These are phyloP conservation scores for Bugulina stolonifera DNA, from an alignment of 2,888 invertebrate species.

Conservation along the genomic window DNA sequence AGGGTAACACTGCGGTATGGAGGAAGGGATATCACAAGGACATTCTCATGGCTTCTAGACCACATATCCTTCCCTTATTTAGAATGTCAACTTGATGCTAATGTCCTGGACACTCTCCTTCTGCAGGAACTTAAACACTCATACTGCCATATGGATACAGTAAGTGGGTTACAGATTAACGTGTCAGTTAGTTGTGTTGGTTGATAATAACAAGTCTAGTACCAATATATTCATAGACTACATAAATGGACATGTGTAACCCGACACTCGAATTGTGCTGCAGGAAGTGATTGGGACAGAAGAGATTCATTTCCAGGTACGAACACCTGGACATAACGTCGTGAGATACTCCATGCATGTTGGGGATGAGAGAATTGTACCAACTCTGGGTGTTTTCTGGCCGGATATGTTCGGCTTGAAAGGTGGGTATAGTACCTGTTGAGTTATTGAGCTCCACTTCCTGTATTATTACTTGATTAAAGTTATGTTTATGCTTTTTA, in stretches of 20 bases:
- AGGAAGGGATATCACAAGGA: constrained; percentile 83
- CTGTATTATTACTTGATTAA: too few species aligned
- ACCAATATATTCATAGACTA: too few species aligned
- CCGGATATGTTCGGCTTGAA: constrained; percentile 69
- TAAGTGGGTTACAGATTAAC: too few species aligned
- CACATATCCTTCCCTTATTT: constrained; percentile 86
- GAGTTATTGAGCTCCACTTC: too few species aligned
- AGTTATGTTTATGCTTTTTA: too few species aligned
- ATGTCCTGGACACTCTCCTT: constrained; percentile 69
- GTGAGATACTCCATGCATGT: constrained; percentile 58
- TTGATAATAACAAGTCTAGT: too few species aligned
- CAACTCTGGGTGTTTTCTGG: constrained; percentile 79
- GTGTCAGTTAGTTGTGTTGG: too few species aligned
- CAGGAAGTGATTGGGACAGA: constrained; percentile 79
- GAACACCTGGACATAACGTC: constrained; percentile 42
- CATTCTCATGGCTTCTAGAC: constrained; percentile 73
- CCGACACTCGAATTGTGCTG: too few species aligned
- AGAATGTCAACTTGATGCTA: constrained; percentile 65
- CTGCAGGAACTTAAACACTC: constrained; percentile 79
- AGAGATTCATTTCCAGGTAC: constrained; percentile 48
- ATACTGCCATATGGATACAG: constrained; percentile 81
- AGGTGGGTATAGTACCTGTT: too few species aligned
- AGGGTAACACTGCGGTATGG: constrained; percentile 69
- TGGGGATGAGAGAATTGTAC: constrained; percentile 87
- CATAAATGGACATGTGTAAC: too few species aligned